phyloP scores from a whole-genome alignment of 2,888 invertebrate species.

The Lasioglossum marginatum region DNA sequence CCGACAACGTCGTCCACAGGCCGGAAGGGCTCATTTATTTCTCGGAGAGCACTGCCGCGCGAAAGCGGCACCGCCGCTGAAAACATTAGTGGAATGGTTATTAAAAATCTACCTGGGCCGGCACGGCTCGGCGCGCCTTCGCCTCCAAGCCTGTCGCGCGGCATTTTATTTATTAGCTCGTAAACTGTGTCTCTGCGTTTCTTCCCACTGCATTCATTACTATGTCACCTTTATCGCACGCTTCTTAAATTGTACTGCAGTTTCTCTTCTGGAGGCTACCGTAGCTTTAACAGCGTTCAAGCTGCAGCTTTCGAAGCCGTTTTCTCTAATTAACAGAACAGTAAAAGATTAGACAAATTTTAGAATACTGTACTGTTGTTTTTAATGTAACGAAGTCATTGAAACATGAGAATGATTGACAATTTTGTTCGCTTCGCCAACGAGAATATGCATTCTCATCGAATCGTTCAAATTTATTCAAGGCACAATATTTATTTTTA shows the following conservation, averaged over 20 bases:
- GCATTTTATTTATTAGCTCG: neutral
- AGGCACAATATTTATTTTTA: too few species aligned
- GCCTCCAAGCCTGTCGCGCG: neutral
- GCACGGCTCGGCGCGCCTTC: neutral
- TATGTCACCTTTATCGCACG: neutral
- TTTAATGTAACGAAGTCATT: too few species aligned
- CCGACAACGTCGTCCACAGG: constrained; percentile 20
- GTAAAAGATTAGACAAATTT: too few species aligned
- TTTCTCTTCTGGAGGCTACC: neutral
- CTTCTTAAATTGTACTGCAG: neutral
- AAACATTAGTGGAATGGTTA: neutral
- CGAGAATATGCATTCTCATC: too few species aligned
- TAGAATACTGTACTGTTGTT: too few species aligned
- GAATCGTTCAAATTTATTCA: too few species aligned
- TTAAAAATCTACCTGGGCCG: neutral
- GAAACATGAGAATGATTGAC: too few species aligned
- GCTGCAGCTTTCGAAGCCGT: neutral
- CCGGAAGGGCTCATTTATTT: constrained; percentile 52
- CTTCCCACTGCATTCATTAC: neutral
- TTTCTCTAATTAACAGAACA: neutral
- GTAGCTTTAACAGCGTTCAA: neutral
- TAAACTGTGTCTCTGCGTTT: neutral
- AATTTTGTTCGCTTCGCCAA: too few species aligned
- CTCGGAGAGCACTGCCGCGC: constrained; percentile 2
- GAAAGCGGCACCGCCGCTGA: neutral